A percentile compares a stretch with the other conserved stretches of the same genome.
Evolutionary conservation across 2,113 vertebrate genomes (phyloP).

Genomic region (Grantiella picta): DNA sequence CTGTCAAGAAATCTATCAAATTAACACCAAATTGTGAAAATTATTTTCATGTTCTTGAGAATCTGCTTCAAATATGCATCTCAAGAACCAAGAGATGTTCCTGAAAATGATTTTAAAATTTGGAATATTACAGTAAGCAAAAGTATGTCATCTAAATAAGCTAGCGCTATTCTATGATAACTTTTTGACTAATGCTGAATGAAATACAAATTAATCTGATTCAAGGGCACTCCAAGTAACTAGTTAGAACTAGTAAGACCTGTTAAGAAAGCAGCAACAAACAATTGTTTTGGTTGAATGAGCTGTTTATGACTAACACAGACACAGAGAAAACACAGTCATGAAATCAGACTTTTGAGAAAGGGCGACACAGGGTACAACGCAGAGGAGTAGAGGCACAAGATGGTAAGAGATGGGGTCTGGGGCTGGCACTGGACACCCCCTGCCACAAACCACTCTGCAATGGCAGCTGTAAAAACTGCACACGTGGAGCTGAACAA

Average conservation of each 20-base stretch:
- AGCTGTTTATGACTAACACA: not conserved
- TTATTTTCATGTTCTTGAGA: not conserved
- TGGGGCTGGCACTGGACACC: not conserved
- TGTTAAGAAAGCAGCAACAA: not conserved
- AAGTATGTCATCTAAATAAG: not conserved
- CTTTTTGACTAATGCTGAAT: not conserved
- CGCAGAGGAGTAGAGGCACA: rapidly evolving
- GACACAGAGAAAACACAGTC: not conserved
- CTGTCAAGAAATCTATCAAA: not conserved
- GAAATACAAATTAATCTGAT: not conserved
- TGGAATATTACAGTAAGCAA: not conserved
- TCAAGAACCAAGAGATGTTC: not conserved
- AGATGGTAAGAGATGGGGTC: not conserved
- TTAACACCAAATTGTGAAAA: not conserved
- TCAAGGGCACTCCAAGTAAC: not conserved
- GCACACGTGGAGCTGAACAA: not conserved
- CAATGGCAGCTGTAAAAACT: not conserved
- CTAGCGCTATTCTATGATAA: not conserved
- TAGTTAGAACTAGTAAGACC: not conserved
- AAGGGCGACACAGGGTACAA: not conserved
- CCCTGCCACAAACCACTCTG: not conserved
- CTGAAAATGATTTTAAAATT: not conserved
- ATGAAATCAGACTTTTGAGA: not conserved
- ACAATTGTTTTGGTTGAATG: not conserved
- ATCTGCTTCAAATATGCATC: not conserved